Evolutionary conservation across 2,888 invertebrate genomes (phyloP).

Genomic region (Temnothorax unifasciatus): DNA sequence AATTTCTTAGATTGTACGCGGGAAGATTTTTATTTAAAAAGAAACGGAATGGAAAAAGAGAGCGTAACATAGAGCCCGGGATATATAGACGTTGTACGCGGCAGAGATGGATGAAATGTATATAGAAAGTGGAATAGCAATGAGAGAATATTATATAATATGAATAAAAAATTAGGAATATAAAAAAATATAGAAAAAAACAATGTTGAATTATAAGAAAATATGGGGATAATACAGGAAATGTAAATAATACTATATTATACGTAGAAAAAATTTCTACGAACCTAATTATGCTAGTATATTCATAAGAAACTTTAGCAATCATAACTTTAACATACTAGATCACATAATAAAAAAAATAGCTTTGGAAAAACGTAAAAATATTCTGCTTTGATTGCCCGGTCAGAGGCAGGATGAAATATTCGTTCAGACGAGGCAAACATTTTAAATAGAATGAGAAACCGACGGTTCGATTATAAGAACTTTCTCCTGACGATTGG

Average conservation of each 20-base stretch:
- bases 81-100: background rate
- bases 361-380: background rate
- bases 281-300: background rate
- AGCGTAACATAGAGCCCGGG: too few species aligned
- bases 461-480: background rate
- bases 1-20: background rate
- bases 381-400: background rate
- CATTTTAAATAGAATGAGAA: background rate
- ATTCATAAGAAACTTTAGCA: background rate
- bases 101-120: background rate
- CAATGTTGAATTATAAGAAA: background rate
- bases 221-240: background rate
- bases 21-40: constrained; percentile 1
- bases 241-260: background rate
- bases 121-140: background rate
- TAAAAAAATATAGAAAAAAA: background rate
- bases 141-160: background rate
- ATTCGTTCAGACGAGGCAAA: background rate
- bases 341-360: background rate
- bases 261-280: background rate
- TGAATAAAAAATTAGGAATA: constrained; percentile 1
- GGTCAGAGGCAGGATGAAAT: background rate
- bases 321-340: background rate
- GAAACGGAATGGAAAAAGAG: background rate
- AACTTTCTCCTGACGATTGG: background rate